Conservation (phyloP, 2,113 vertebrate species). For the Sinocyclocheilus rhinocerous region DNA sequence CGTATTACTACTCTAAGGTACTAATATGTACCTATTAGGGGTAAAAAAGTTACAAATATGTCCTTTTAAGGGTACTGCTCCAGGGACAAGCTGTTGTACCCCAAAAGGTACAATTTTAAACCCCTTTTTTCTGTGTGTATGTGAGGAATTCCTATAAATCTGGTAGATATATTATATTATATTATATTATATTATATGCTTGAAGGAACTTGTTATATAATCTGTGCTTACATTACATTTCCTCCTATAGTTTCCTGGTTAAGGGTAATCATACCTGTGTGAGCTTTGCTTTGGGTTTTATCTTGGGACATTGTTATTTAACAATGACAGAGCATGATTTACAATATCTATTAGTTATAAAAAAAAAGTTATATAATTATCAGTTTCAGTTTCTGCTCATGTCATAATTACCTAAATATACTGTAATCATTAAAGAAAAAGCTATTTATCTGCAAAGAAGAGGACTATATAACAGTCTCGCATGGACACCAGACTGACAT, state of each 20-base stretch:
- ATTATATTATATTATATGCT: neutral
- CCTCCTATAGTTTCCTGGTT: neutral
- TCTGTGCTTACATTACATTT: neutral
- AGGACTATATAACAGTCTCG: neutral
- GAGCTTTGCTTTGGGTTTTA: neutral
- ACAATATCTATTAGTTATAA: neutral
- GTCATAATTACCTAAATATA: neutral
- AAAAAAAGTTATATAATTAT: neutral
- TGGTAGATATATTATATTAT: neutral
- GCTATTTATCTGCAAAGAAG: neutral
- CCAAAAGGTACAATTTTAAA: no score
- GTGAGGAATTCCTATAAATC: neutral
- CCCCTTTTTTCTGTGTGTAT: no score
- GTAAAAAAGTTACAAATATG: no score
- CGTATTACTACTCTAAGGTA: no score
- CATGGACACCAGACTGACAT: neutral
- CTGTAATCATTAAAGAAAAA: neutral
- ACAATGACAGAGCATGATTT: neutral
- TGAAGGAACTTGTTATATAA: neutral
- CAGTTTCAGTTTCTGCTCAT: neutral
- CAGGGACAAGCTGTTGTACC: no score
- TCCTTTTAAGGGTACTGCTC: no score
- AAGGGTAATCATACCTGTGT: neutral
- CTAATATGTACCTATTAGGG: no score
- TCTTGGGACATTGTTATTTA: neutral